A percentile compares a stretch with the other conserved stretches of the same genome.
These are phyloP conservation scores for Sarcoramphus papa DNA, from an alignment of 2,797 vertebrate species.

Conservation along the genomic window DNA sequence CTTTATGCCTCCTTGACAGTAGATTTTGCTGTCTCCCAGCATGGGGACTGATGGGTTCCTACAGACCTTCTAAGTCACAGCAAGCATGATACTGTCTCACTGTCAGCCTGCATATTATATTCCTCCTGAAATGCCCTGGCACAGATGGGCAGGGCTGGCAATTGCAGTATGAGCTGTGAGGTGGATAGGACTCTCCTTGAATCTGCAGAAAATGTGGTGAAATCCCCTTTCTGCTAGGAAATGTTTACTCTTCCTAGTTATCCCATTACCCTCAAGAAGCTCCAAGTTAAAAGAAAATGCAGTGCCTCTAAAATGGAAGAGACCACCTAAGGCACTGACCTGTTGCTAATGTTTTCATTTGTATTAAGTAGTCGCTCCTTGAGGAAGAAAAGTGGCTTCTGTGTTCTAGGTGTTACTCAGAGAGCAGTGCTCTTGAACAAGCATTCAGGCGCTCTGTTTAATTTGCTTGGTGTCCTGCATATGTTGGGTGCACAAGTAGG, in stretches of 20 bases:
- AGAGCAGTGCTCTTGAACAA: not conserved
- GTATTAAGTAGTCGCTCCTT: not conserved
- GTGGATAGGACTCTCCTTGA: not conserved
- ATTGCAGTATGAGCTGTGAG: not conserved
- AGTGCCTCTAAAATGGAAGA: not conserved
- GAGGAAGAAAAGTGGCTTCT: not conserved
- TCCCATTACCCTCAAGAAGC: not conserved
- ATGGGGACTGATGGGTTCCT: not conserved
- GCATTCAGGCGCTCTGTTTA: not conserved
- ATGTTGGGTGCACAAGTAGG: too few species aligned
- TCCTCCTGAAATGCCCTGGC: slow-evolving; percentile 39
- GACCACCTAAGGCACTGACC: not conserved
- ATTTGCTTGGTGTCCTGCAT: not conserved
- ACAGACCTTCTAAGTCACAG: not conserved
- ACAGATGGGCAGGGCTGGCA: not conserved
- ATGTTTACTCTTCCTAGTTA: not conserved
- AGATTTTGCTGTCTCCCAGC: not conserved
- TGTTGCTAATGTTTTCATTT: not conserved
- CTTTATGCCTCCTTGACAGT: not conserved
- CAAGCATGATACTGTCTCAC: not conserved
- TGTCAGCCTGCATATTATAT: not conserved
- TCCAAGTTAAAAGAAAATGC: not conserved
- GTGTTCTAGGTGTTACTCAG: not conserved
- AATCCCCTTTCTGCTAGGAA: not conserved
- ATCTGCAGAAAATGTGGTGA: not conserved